Conservation (phyloP, 2,797 vertebrate species). For the Aratinga solstitialis region DNA sequence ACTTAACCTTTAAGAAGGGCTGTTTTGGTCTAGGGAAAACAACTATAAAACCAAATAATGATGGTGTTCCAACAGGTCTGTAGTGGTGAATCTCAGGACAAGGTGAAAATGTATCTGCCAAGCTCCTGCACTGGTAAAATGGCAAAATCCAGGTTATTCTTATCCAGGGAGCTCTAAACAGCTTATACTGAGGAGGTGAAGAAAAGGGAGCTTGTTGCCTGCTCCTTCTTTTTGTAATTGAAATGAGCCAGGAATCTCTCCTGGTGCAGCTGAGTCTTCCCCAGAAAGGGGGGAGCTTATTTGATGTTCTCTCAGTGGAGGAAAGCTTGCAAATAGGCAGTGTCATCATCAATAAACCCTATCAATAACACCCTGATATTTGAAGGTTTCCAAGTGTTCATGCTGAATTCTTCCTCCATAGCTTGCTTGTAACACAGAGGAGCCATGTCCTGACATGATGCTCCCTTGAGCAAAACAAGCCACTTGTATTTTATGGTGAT, state of each 20-base stretch:
- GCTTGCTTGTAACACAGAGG: background rate
- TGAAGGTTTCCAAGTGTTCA: background rate
- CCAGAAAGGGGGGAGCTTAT: background rate
- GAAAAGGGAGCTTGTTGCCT: background rate
- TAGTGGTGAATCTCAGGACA: background rate
- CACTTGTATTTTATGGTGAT: background rate
- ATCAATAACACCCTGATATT: background rate
- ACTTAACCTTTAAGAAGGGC: background rate
- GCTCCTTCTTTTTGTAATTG: background rate
- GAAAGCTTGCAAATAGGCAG: background rate
- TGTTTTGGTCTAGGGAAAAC: constrained; percentile 20
- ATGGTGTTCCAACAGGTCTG: background rate
- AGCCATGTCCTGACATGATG: background rate
- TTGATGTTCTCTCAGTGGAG: background rate
- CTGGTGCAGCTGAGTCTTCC: background rate
- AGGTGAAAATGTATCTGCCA: background rate
- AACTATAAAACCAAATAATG: background rate
- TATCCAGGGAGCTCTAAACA: background rate
- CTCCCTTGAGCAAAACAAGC: background rate
- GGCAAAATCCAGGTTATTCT: background rate
- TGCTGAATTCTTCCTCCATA: background rate
- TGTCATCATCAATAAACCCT: background rate
- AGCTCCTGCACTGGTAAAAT: background rate
- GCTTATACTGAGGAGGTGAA: background rate
- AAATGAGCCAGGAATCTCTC: background rate